Evolutionary conservation across 1,140 invertebrate genomes (phyloP).

Genomic region (Papilio xuthus): DNA sequence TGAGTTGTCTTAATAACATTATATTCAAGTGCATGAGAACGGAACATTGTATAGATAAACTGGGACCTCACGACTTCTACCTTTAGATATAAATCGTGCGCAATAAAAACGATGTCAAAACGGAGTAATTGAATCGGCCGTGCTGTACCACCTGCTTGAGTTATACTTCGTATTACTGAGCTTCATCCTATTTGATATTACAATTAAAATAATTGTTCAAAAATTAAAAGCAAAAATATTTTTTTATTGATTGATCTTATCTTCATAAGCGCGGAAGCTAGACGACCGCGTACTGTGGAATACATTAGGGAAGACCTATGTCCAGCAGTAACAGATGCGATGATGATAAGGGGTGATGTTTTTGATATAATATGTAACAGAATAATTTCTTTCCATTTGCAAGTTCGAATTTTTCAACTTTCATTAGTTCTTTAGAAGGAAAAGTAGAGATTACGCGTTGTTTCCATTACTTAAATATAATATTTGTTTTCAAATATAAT

Average conservation of each 20-base stretch:
- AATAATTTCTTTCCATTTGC: no score
- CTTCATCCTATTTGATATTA: neutral
- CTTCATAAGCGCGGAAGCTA: no score
- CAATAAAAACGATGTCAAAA: slow-evolving; percentile 46
- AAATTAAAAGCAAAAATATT: neutral
- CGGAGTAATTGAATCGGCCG: slow-evolving; percentile 43
- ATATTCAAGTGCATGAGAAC: slow-evolving; percentile 33
- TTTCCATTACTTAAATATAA: no score
- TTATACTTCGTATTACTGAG: neutral
- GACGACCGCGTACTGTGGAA: no score
- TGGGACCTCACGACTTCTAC: slow-evolving; percentile 50
- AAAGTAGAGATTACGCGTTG: no score
- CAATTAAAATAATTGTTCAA: neutral
- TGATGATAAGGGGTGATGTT: no score
- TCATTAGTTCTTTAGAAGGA: no score
- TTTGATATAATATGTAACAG: no score
- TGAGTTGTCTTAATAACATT: slow-evolving; percentile 27
- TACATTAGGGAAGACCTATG: no score
- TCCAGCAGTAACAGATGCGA: no score
- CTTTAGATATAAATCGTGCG: slow-evolving; percentile 52
- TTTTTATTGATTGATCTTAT: neutral
- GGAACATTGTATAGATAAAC: slow-evolving; percentile 45
- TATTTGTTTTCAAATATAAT: neutral
- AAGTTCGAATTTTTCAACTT: no score
- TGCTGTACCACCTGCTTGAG: slow-evolving; percentile 4